Percentiles rank a stretch among this genome's conserved stretches.
These are phyloP conservation scores for Acrocephalus kingi DNA, from an alignment of 2,113 vertebrate genomes.

Conservation along the genomic window DNA sequence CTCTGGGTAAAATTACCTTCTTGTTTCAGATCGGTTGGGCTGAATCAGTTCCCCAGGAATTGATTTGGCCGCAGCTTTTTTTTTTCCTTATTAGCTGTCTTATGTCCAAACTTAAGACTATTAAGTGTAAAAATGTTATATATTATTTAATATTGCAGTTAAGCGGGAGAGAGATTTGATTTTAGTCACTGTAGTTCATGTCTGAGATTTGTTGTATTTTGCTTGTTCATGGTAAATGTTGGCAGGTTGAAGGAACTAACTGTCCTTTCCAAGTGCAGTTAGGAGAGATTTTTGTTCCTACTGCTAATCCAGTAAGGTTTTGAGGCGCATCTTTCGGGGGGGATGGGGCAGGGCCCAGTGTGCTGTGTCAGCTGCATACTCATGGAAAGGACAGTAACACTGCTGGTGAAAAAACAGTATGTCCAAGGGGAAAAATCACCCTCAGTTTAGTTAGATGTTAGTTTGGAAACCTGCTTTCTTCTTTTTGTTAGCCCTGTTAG, in stretches of 20 bases:
- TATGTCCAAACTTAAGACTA: slow-evolving; percentile 28
- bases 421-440: not conserved
- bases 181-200: slow-evolving; percentile 38
- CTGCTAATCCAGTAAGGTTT: not conserved
- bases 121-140: slow-evolving; percentile 21
- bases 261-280: slow-evolving; percentile 13
- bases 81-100: slow-evolving; percentile 42
- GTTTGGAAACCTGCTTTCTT: slow-evolving; percentile 34
- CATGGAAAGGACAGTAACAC: not conserved
- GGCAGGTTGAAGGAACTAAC: slow-evolving; percentile 21
- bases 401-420: not conserved
- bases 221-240: slow-evolving; percentile 31
- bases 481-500: slow-evolving; percentile 32
- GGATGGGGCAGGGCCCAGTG: not conserved
- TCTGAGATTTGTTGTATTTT: slow-evolving; percentile 33
- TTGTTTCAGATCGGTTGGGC: not conserved
- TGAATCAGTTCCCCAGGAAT: not conserved
- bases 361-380: not conserved
- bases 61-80: not conserved
- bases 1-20: not conserved
- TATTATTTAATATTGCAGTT: slow-evolving; percentile 59
- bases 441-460: not conserved
- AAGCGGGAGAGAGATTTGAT: slow-evolving; percentile 45
- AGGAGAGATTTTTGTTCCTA: slow-evolving; percentile 32
- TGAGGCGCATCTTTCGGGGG: not conserved